Conservation (phyloP, 2,113 vertebrate species). For the Pseudopipra pipra region DNA sequence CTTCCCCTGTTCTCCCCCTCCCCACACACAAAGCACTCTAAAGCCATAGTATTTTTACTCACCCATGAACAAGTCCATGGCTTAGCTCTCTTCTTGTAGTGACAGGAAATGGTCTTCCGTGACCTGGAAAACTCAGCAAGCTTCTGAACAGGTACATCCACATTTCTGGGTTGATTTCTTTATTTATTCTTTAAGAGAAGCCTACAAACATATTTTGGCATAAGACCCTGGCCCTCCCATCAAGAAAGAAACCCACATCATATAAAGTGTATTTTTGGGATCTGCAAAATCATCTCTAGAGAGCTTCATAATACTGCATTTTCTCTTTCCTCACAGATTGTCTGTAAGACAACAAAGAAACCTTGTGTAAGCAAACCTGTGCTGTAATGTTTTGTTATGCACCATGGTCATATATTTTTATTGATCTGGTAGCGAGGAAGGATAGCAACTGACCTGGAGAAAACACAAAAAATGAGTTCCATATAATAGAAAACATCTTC, state of each 20-base stretch:
- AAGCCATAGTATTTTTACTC: slow-evolving; percentile 36
- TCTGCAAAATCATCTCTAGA: not conserved
- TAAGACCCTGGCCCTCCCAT: not conserved
- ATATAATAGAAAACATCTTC: not conserved
- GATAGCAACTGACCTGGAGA: not conserved
- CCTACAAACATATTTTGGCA: rapidly evolving
- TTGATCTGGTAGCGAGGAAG: not conserved
- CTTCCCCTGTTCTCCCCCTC: not conserved
- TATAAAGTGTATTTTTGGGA: not conserved
- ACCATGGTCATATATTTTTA: not conserved
- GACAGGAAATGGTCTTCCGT: slow-evolving; percentile 24
- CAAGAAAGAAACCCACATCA: not conserved
- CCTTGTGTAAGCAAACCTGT: not conserved
- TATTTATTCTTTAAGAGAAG: not conserved
- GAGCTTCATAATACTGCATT: not conserved
- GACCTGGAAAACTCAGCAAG: slow-evolving; percentile 49
- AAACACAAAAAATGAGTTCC: not conserved
- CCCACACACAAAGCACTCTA: not conserved
- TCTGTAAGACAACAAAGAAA: not conserved
- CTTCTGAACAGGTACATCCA: not conserved
- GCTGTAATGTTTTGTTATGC: not conserved
- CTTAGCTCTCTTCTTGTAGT: slow-evolving; percentile 16
- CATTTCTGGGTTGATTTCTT: not conserved
- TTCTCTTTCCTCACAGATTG: not conserved
- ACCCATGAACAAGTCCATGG: slow-evolving; percentile 24